Evolutionary conservation across 35 echinoderm and acorn worm genomes (phyloP).

Genomic region (Apostichopus japonicus): DNA sequence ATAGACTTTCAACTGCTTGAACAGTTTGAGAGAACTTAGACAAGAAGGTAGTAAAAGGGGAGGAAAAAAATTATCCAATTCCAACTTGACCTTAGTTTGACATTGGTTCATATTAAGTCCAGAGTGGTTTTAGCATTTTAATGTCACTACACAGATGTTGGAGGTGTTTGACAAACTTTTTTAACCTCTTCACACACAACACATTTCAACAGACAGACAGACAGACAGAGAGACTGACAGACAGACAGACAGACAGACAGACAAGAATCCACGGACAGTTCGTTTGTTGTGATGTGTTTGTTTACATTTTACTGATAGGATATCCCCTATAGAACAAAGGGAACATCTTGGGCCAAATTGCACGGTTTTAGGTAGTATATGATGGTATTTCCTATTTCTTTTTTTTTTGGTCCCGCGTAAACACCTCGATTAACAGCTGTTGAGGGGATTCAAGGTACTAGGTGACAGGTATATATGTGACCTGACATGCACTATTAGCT

Average conservation of each 20-base stretch:
- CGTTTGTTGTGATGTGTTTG: not conserved
- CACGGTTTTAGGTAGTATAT: not conserved
- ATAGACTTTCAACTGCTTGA: too few species aligned
- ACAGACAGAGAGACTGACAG: not conserved
- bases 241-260: not conserved
- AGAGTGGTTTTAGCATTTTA: too few species aligned
- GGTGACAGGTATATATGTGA: conserved; percentile 15
- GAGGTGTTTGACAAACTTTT: too few species aligned
- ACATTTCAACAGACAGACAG: too few species aligned
- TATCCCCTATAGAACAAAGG: not conserved
- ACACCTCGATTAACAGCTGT: not conserved
- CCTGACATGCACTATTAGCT: conserved; percentile 49
- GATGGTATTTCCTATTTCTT: not conserved
- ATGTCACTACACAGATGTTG: too few species aligned
- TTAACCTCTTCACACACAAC: too few species aligned
- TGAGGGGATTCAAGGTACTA: not conserved
- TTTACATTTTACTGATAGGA: not conserved
- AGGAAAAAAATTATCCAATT: too few species aligned
- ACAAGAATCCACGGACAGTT: not conserved
- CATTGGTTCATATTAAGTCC: too few species aligned
- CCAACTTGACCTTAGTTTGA: too few species aligned
- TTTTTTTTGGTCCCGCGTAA: not conserved
- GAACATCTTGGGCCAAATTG: not conserved
- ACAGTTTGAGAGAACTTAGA: too few species aligned
- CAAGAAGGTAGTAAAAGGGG: too few species aligned